Evolutionary conservation across 2,797 vertebrate genomes (phyloP), one percentile per base, ranked within the genome.

Genomic region (Heterohyrax brucei): DNA sequence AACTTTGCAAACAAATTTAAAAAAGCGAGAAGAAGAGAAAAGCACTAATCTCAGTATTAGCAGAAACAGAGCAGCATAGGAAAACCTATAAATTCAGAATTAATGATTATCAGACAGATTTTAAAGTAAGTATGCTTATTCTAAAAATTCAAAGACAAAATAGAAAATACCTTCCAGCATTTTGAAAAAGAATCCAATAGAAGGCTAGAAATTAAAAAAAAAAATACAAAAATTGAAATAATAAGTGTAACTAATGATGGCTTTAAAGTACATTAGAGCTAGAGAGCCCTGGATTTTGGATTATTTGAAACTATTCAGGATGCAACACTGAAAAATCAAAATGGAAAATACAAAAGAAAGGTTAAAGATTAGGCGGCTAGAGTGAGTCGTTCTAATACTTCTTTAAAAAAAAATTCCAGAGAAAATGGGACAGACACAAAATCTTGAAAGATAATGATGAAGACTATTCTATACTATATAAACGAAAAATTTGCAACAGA

Each of bases 141-240:
- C 8, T 72, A 59, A 64, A 75, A 70, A 5, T 30, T 28, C 1
- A 28, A 48, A 61, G 66, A n/a, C 5, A 68, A 61, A 21, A 14
- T 24, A 87, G 19, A 87, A 90, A 87, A 72, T 68, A 81, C 10
- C 61, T 80, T 7, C 28, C 7, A 81, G 19, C 87, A 80, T 75
- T 87, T 53, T 70, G 70, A 78, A 62, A 79, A 85, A 30, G 2
- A 75, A n/a, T 76, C 7, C 24, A 87, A 83, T 7, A 24, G 24
- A 68, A 84, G 66, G 19, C 30, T 87, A 61, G 3, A 73, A 80
- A 68, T 33, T 46, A 12, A 14, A 70, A 84, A 39, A 39, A 39
- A 39, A 33, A 93, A 72, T 80, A 64, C 85, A 19, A 48, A 68
- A 26, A 79, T n/a, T 89, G 9, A 87, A 91, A 78, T 64, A 39